Percentiles rank a stretch among this genome's conserved stretches.
These are phyloP conservation scores for Micromesistius poutassou DNA, from an alignment of 2,797 vertebrate genomes.

Conservation along the genomic window DNA sequence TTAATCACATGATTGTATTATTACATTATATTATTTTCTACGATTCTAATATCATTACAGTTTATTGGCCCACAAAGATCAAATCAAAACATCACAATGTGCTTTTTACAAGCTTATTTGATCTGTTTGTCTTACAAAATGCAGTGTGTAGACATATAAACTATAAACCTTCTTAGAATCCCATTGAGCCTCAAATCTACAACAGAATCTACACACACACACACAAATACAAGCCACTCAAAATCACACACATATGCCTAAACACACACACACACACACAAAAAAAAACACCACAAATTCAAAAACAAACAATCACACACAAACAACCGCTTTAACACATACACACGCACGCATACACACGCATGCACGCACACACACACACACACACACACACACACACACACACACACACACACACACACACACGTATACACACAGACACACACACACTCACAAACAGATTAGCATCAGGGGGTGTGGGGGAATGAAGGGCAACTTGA, in stretches of 20 bases:
- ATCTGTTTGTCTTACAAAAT: neutral
- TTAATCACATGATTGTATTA: neutral
- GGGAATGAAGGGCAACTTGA: constrained; percentile 24
- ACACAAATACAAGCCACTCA: constrained; percentile 40
- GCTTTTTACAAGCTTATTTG: neutral
- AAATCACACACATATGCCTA: constrained; percentile 30
- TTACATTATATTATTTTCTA: neutral
- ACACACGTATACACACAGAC: constrained; percentile 17
- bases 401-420: constrained; percentile 50
- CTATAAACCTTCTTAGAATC: neutral
- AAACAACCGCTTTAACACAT: constrained; percentile 48
- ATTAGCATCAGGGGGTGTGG: constrained; percentile 58
- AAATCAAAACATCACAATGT: neutral
- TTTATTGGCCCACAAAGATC: neutral
- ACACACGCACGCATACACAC: neutral
- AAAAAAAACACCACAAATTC: constrained; percentile 38
- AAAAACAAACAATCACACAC: constrained; percentile 35
- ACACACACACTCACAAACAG: constrained; percentile 49
- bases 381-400: constrained; percentile 32
- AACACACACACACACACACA: neutral
- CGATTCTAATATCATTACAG: neutral
- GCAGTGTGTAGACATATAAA: neutral
- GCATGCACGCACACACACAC: constrained; percentile 23
- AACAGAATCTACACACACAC: constrained; percentile 6
- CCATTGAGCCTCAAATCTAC: constrained; percentile 1